A percentile compares a stretch with the other conserved stretches of the same genome.
These are phyloP conservation scores for Acarapis woodi DNA, from an alignment of 1,140 invertebrate species.

Conservation along the genomic window DNA sequence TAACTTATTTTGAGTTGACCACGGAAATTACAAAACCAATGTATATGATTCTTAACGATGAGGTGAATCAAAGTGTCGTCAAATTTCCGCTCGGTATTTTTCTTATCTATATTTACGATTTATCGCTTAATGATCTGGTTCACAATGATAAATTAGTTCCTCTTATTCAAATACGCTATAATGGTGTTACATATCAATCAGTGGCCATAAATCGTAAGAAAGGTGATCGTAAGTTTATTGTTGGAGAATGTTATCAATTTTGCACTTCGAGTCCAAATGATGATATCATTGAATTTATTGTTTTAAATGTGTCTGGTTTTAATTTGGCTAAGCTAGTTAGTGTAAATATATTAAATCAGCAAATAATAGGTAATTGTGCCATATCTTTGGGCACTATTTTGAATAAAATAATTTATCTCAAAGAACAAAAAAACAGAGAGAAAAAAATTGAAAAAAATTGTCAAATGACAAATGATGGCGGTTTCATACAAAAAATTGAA, in stretches of 20 bases:
- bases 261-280: background rate
- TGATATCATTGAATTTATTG: background rate
- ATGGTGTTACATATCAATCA: background rate
- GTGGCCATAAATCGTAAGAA: background rate
- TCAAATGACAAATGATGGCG: too few relatives aligned
- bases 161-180: background rate
- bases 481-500: background rate
- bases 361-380: background rate
- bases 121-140: background rate
- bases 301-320: background rate
- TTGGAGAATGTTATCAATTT: background rate
- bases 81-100: background rate
- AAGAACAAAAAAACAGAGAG: too few relatives aligned
- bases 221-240: background rate
- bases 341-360: background rate
- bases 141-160: background rate
- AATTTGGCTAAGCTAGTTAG: background rate
- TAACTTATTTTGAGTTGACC: background rate
- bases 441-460: too few relatives aligned
- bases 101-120: background rate
- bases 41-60: background rate
- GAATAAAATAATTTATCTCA: too few relatives aligned
- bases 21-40: background rate
- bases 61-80: background rate
- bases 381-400: background rate